Conservation (phyloP, 2,888 invertebrate species). For the Emmelina monodactyla region DNA sequence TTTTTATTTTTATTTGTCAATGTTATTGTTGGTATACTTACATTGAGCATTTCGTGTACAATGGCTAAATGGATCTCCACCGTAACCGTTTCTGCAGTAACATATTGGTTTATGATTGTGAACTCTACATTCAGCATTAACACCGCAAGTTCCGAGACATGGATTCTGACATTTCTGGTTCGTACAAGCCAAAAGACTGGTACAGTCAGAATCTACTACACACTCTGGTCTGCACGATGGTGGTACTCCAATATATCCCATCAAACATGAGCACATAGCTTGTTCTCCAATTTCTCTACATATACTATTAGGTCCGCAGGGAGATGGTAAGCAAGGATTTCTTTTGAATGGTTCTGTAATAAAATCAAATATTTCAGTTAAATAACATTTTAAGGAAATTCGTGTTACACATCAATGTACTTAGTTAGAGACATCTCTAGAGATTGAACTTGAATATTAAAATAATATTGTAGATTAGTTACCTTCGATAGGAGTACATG, state of each 20-base stretch:
- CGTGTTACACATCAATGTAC: no score
- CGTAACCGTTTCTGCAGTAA: slow-evolving; percentile 73
- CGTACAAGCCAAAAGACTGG: slow-evolving; percentile 76
- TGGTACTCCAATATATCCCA: slow-evolving; percentile 78
- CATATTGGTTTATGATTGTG: slow-evolving; percentile 88
- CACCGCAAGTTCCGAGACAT: slow-evolving; percentile 81
- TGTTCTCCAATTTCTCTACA: slow-evolving; percentile 66
- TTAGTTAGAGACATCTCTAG: no score
- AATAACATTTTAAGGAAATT: no score
- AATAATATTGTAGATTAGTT: slow-evolving; percentile 14
- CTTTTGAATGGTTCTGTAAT: slow-evolving; percentile 27
- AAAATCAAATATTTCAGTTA: no score
- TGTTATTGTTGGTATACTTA: no score
- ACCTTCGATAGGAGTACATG: slow-evolving; percentile 65
- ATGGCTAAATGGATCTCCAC: slow-evolving; percentile 83
- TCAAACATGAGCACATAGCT: slow-evolving; percentile 77
- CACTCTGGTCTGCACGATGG: slow-evolving; percentile 85
- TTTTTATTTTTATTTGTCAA: no score
- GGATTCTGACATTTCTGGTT: slow-evolving; percentile 83
- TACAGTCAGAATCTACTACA: slow-evolving; percentile 81
- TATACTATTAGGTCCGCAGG: slow-evolving; percentile 81
- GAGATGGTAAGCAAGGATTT: slow-evolving; percentile 73
- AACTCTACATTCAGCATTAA: slow-evolving; percentile 78
- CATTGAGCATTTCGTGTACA: slow-evolving; percentile 50
- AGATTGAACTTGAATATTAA: not conserved